These are phyloP conservation scores for Pachyseris speciosa DNA, from an alignment of 64 coral and sea anemone genomes.

Conservation along the genomic window DNA sequence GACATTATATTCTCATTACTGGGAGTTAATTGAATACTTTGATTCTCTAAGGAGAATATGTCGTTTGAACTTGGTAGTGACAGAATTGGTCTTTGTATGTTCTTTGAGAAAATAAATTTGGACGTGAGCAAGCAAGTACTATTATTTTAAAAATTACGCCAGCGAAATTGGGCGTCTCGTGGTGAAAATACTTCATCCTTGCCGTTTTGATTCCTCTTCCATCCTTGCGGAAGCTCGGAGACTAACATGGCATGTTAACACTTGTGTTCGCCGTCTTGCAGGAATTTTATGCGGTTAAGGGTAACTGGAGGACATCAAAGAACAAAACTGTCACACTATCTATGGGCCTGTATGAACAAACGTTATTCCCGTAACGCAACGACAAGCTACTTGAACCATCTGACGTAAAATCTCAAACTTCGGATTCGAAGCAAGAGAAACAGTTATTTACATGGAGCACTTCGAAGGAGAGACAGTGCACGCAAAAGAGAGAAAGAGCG, in stretches of 20 bases:
- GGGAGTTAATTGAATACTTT: not conserved
- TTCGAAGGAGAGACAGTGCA: not conserved
- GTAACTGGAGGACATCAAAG: too few relatives aligned
- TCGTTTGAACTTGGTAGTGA: not conserved
- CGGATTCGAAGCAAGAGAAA: too few relatives aligned
- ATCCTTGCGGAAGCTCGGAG: not conserved
- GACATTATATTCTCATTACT: not conserved
- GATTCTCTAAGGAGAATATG: not conserved
- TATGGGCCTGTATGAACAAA: not conserved
- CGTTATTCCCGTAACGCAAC: too few relatives aligned
- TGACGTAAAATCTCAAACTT: too few relatives aligned
- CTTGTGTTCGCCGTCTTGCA: not conserved
- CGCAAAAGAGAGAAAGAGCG: not conserved
- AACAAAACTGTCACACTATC: not conserved
- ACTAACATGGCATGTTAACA: not conserved
- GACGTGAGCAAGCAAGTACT: not conserved
- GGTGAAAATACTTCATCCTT: not conserved
- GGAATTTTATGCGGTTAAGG: not conserved
- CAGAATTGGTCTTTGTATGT: not conserved
- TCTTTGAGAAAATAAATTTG: not conserved
- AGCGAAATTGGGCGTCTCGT: not conserved
- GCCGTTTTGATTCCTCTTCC: not conserved
- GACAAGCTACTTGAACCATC: too few relatives aligned
- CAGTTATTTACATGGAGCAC: not conserved
- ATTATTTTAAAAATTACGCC: constrained; percentile 33